phyloP scores from a whole-genome alignment of 2,797 vertebrate genomes.

The Ctenochaetus hawaiiensis region DNA sequence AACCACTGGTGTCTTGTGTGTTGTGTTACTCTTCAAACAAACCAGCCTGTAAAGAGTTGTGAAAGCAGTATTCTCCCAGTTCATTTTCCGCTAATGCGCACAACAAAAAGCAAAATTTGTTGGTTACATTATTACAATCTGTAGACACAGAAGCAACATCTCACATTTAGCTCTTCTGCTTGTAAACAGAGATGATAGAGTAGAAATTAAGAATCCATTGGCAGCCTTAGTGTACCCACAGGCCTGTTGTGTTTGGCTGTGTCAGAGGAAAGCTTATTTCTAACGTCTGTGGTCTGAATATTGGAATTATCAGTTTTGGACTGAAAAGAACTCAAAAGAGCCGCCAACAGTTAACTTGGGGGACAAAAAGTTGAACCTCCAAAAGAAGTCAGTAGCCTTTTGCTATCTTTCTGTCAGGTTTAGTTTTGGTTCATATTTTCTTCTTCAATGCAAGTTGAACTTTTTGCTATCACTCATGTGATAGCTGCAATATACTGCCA shows the following conservation, averaged over 20 bases:
- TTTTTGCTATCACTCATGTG: constrained; percentile 25
- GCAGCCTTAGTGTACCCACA: constrained; percentile 22
- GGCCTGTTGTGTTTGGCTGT: constrained; percentile 26
- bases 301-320: constrained; percentile 1
- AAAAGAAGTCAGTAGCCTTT: constrained; percentile 3
- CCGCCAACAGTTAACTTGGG: constrained; percentile 24
- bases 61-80: constrained; percentile 1
- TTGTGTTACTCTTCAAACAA: no score
- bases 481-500: constrained; percentile 21
- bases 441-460: constrained; percentile 12
- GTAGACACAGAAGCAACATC: constrained; percentile 22
- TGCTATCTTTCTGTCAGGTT: background rate
- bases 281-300: constrained; percentile 16
- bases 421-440: constrained; percentile 18
- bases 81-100: constrained; percentile 19
- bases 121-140: constrained; percentile 1
- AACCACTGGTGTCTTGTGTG: no score
- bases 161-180: constrained; percentile 17
- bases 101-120: constrained; percentile 17
- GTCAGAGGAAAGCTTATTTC: constrained; percentile 2
- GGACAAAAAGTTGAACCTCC: constrained; percentile 10
- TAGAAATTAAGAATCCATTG: constrained; percentile 20
- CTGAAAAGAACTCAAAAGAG: constrained; percentile 11
- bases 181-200: constrained; percentile 23
- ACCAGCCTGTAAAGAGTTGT: background rate